Base-by-base conservation (phyloP, 2,113 vertebrate genomes). In the Callopanchax toddi region DNA sequence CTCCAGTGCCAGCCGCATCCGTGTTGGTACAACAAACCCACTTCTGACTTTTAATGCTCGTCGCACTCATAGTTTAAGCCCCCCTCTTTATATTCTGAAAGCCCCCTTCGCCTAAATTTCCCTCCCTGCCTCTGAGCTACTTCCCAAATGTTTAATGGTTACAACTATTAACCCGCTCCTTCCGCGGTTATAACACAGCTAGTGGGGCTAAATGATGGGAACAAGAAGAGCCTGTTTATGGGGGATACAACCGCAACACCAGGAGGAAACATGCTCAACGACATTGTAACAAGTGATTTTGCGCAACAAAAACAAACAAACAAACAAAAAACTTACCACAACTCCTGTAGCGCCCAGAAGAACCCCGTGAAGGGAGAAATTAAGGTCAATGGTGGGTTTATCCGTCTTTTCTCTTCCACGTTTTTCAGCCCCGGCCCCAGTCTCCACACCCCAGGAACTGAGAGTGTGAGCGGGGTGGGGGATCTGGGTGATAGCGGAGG, bases 361-460 rank as follows among this genome's bases (percentile, higher is more conserved):
- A 76, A 72, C 34, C 68, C 75, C 53, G 50, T 53, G 49, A 22
- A 17, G 20, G 13, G 25, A 13, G 25, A 11, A 56, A 72, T 7
- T 32, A 16, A 40, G 37, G 23, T 62, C 74, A 39, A 45, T n/a
- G 2, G 32, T 70, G 70, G 48, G 60, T 73, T 46, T 61, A 39
- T 67, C 52, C 61, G 44, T 50, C 63, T 29, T 50, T 64, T 61
- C 58, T 65, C 71, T 79, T 89, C 83, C 88, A 88, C 85, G 82
- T 78, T 86, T 85, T 89, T 60, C 68, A 58, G 18, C 77, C 89
- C 89, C 78, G 78, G 83, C 81, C 92, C 89, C 88, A 51, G 78
- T 82, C 91, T 91, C 86, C 89, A 90, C 91, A 91, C 91, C 91
- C 91, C 89, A 79, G 81, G 85, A 87, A 77, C 82, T 60, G 74